A percentile compares a stretch with the other conserved stretches of the same genome.
These are phyloP conservation scores for Acronicta alni DNA, from an alignment of 2,888 invertebrate genomes.

Conservation along the genomic window DNA sequence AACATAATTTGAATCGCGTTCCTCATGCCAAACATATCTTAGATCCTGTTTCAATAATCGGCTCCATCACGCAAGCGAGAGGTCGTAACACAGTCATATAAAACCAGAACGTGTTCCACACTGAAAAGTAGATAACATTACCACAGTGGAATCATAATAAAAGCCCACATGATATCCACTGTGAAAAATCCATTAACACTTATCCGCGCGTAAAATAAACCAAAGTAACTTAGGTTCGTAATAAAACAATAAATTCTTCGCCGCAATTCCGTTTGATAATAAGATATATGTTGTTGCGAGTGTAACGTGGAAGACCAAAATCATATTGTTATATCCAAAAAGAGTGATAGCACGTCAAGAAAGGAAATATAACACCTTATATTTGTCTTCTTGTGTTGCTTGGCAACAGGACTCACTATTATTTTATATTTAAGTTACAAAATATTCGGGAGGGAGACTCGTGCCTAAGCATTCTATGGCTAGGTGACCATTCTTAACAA, in stretches of 20 bases:
- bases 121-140: conserved; percentile 75
- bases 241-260: conserved; percentile 73
- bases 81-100: conserved; percentile 77
- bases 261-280: conserved; percentile 63
- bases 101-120: conserved; percentile 75
- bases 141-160: conserved; percentile 78
- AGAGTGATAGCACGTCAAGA: conserved; percentile 56
- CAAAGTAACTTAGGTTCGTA: conserved; percentile 65
- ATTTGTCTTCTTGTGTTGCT: conserved; percentile 25
- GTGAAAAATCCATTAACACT: conserved; percentile 81
- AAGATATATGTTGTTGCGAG: conserved; percentile 60
- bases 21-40: conserved; percentile 37
- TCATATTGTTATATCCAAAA: conserved; percentile 70
- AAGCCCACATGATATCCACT: conserved; percentile 71
- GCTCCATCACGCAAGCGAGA: conserved; percentile 71
- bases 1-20: conserved; percentile 47
- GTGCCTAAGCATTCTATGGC: no score
- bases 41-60: conserved; percentile 68
- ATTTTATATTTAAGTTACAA: no score
- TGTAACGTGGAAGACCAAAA: conserved; percentile 58
- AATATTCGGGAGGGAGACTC: no score
- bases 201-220: conserved; percentile 76
- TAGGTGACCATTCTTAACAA: no score
- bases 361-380: conserved; percentile 34
- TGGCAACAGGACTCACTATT: not conserved